Evolutionary conservation across 64 coral and sea anemone species (phyloP).

Genomic region (Stylophora pistillata): DNA sequence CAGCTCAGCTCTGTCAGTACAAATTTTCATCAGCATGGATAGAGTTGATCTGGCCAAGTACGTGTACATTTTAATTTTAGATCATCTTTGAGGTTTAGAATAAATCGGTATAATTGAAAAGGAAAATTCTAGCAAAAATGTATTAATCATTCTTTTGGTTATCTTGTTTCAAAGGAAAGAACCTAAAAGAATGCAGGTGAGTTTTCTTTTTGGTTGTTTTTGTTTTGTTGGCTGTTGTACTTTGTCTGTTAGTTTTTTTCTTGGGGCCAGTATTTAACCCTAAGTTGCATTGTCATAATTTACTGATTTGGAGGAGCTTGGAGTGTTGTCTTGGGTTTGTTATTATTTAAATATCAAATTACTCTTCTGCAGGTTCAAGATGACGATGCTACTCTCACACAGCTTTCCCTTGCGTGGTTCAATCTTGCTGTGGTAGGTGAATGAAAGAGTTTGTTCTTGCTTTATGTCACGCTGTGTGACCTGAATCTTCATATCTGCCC

Average conservation of each 20-base stretch:
- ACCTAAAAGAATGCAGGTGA: conserved; percentile 93
- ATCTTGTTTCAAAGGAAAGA: conserved; percentile 80
- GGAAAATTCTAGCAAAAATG: too few species aligned
- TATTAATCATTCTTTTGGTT: not conserved
- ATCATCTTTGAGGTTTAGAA: not conserved
- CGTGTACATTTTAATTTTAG: not conserved
- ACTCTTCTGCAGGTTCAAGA: conserved; percentile 65
- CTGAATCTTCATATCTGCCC: too few species aligned
- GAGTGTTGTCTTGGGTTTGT: too few species aligned
- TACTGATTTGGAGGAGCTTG: too few species aligned
- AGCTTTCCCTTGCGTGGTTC: conserved; percentile 91
- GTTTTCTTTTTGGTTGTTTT: not conserved
- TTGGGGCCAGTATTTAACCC: too few species aligned
- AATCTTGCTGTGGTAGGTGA: conserved; percentile 90
- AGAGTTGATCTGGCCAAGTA: conserved; percentile 96
- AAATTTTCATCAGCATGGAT: conserved; percentile 96
- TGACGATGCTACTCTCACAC: conserved; percentile 95
- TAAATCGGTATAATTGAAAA: not conserved
- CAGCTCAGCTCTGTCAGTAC: conserved; percentile 86
- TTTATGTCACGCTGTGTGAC: too few species aligned
- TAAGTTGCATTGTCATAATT: too few species aligned
- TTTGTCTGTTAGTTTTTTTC: too few species aligned
- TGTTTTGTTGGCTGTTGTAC: not conserved
- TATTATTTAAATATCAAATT: too few species aligned
- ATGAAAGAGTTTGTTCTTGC: too few species aligned